These are phyloP conservation scores for Psilanteris sp. DNA, from an alignment of 1,140 invertebrate species.

Conservation along the genomic window DNA sequence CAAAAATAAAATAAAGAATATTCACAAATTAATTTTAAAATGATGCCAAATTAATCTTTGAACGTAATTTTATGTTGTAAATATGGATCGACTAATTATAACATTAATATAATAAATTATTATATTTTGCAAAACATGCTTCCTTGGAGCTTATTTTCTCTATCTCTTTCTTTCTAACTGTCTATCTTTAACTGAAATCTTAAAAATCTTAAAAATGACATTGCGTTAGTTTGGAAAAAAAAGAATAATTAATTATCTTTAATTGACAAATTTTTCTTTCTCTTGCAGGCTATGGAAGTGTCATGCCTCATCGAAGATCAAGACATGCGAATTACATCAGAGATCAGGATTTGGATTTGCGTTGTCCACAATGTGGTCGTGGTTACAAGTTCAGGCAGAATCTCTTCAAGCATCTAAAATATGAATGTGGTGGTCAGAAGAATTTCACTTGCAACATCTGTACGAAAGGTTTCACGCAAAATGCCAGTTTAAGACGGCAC, in stretches of 20 bases:
- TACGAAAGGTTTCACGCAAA: slow-evolving; percentile 75
- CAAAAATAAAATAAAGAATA: neutral
- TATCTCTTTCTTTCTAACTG: neutral
- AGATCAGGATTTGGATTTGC: slow-evolving; percentile 60
- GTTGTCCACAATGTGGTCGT: slow-evolving; percentile 77
- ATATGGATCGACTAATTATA: no score
- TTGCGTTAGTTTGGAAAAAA: no score
- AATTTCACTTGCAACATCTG: slow-evolving; percentile 80
- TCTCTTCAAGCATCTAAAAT: slow-evolving; percentile 79
- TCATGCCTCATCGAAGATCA: slow-evolving; percentile 54
- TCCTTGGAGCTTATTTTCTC: slow-evolving; percentile 17
- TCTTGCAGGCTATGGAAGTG: slow-evolving; percentile 50
- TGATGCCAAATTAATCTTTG: slow-evolving; percentile 2
- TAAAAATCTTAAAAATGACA: no score
- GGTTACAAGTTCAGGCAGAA: slow-evolving; percentile 75
- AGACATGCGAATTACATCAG: slow-evolving; percentile 64
- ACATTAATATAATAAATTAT: slow-evolving; percentile 36
- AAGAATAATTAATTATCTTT: neutral
- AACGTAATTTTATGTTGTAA: no score
- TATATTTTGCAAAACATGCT: slow-evolving; percentile 25
- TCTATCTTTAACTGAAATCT: neutral
- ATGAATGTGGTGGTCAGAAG: slow-evolving; percentile 79
- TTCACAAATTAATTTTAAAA: neutral
- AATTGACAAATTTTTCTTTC: slow-evolving; percentile 49
- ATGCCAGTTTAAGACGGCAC: slow-evolving; percentile 73